These are phyloP conservation scores for Dinoponera quadriceps DNA, from an alignment of 1,140 invertebrate genomes.

Conservation along the genomic window DNA sequence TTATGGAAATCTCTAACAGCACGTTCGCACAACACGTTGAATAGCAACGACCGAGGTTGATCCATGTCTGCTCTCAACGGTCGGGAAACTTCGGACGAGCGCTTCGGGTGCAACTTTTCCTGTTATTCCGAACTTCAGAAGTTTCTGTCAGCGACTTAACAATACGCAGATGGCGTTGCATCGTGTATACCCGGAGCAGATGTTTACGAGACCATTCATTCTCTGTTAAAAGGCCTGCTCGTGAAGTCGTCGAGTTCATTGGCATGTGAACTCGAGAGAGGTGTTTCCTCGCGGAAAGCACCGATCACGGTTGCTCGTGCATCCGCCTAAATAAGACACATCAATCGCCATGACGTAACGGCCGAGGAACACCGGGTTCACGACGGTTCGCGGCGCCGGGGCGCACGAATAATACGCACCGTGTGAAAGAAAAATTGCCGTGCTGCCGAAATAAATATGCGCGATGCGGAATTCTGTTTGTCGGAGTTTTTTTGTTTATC, in stretches of 20 bases:
- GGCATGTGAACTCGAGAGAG: constrained; percentile 23
- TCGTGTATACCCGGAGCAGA: background rate
- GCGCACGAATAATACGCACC: constrained; percentile 19
- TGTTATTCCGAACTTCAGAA: background rate
- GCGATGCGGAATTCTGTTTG: constrained; percentile 18
- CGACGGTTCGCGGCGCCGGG: background rate
- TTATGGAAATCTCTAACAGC: too few relatives aligned
- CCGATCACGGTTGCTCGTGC: constrained; percentile 16
- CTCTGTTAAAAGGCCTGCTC: constrained; percentile 20
- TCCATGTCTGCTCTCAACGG: background rate
- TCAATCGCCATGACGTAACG: constrained; percentile 38
- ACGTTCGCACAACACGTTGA: background rate
- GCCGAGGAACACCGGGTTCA: background rate
- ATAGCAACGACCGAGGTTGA: background rate
- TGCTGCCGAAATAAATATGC: constrained; percentile 40
- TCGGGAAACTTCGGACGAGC: background rate
- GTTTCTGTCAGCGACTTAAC: constrained; percentile 5
- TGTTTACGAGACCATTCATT: constrained; percentile 18
- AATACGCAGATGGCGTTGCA: constrained; percentile 21
- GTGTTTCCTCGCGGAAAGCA: constrained; percentile 18
- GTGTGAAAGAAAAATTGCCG: constrained; percentile 37
- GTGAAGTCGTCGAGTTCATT: constrained; percentile 15
- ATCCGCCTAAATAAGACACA: constrained; percentile 2
- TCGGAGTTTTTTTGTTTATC: constrained; percentile 6
- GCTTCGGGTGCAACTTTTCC: background rate